Conservation (phyloP, 30 jellyfish, hydroid and myxozoan genomes). For the Rhopilema esculentum region DNA sequence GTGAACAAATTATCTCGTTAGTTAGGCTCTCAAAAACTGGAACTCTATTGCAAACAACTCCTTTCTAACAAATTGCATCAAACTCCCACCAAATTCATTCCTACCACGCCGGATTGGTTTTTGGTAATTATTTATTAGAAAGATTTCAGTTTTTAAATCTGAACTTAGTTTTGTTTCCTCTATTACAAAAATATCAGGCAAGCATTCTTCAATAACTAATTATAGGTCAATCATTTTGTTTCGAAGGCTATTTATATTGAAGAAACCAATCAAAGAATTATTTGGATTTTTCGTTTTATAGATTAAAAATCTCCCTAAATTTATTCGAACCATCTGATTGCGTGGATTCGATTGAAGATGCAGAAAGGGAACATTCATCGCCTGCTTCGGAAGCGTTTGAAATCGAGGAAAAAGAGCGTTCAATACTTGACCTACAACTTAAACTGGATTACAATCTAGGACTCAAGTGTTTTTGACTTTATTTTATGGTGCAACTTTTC, state of each 20-base stretch:
- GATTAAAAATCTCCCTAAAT: constrained; percentile 16
- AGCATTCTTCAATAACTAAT: constrained; percentile 17
- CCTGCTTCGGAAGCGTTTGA: constrained; percentile 15
- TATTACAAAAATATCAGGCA: constrained; percentile 33
- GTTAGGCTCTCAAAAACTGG: constrained; percentile 28
- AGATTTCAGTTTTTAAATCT: constrained; percentile 4
- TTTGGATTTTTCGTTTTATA: constrained; percentile 6
- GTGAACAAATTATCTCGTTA: constrained; percentile 16
- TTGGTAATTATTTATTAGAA: constrained; percentile 9
- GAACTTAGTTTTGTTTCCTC: constrained; percentile 14
- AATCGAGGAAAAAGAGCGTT: background rate
- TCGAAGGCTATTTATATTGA: constrained; percentile 29
- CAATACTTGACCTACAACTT: background rate
- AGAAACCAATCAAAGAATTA: constrained; percentile 6
- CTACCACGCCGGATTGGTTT: constrained; percentile 51
- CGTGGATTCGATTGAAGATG: constrained; percentile 35
- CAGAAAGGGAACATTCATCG: constrained; percentile 11
- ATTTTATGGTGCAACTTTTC: background rate
- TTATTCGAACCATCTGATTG: constrained; percentile 13
- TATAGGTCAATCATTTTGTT: constrained; percentile 29
- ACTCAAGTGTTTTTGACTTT: background rate
- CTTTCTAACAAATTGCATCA: constrained; percentile 40
- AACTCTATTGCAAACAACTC: constrained; percentile 33
- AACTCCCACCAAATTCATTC: constrained; percentile 36
- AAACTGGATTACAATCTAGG: too few species aligned